Evolutionary conservation across 2,113 vertebrate genomes (phyloP), one percentile per base, ranked within the genome.

Genomic region (Formicarius rufipectus): DNA sequence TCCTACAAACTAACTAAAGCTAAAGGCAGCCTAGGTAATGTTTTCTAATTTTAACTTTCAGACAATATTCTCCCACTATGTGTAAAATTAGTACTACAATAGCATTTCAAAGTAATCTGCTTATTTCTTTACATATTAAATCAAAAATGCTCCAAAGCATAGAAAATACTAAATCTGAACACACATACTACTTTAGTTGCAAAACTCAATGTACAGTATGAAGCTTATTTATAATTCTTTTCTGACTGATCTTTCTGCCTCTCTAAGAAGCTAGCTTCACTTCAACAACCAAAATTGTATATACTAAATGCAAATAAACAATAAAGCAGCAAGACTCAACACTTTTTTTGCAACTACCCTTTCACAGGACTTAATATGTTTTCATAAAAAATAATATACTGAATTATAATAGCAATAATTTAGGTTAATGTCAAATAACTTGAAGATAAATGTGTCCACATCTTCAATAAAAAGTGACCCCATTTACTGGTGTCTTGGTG

Each of bases 331-430:
- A 95, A 91, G 85, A 90, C 89, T 78, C 47, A 68, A 91, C 28
- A 75, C 25, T 83, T 95, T 72, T 80, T 91, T 83, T 93, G 90
- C 88, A 93, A 87, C 79, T 94, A 90, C 45, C 84, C 74, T 96
- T 97, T 97, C 93, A 97, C 85, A 97, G 96, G 94, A 94, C 97
- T n/a, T 98, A 97, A 90, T 94, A 90, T 97, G 84, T 95, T 92
- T 96, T 87, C 95, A 79, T 96, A 97, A 95, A 95, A 97, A 97
- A 97, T 96, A 97, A 94, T 58, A 96, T 49, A 95, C 49, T 94
- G 94, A 97, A 92, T 90, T 96, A 95, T 81, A 97, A 95, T 86
- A 98, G 78, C 92, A 97, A 97, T 97, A 97, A 97, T 93, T 98
- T 98, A 97, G 87, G 78, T 58, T 93, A 95, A 96, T 87, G 90